phyloP scores from a whole-genome alignment of 1,140 invertebrate species.

The Harpegnathos saltator region DNA sequence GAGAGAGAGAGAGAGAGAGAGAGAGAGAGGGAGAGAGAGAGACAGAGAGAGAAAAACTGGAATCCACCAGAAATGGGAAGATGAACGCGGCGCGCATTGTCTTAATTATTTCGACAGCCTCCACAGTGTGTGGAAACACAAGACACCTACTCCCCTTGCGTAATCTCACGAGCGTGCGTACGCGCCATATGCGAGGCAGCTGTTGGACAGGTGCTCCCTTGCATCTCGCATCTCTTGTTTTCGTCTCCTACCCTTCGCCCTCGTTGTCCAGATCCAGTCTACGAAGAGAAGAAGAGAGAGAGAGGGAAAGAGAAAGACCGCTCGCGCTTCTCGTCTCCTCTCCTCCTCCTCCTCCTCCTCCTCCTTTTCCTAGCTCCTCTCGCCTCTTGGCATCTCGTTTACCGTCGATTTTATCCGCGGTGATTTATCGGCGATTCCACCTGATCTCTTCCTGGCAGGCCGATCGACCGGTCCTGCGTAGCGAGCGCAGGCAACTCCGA shows the following conservation, averaged over 20 bases:
- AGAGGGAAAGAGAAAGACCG: too few relatives aligned
- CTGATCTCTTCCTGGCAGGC: background rate
- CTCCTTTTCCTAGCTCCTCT: conserved; percentile 11
- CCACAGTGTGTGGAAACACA: conserved; percentile 50
- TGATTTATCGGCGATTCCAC: conserved; percentile 71
- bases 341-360: conserved; percentile 20
- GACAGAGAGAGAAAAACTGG: background rate
- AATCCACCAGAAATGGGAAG: background rate
- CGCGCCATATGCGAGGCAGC: conserved; percentile 72
- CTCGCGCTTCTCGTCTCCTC: conserved; percentile 1
- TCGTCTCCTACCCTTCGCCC: conserved; percentile 46
- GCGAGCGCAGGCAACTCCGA: conserved; percentile 37
- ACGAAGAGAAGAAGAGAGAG: background rate
- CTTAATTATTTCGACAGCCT: conserved; percentile 23
- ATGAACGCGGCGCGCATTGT: background rate
- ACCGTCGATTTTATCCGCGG: conserved; percentile 64
- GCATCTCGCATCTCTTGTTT: conserved; percentile 58
- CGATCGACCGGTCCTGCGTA: too few relatives aligned
- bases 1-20: background rate
- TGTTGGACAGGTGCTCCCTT: conserved; percentile 74
- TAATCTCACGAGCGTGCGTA: conserved; percentile 62
- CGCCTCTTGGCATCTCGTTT: conserved; percentile 12
- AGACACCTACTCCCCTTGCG: conserved; percentile 68
- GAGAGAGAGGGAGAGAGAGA: too few relatives aligned
- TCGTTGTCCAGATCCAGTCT: conserved; percentile 14